A percentile compares a stretch with the other conserved stretches of the same genome.
Conservation (phyloP, 2,113 vertebrate genomes). For the Rallus limicola region DNA sequence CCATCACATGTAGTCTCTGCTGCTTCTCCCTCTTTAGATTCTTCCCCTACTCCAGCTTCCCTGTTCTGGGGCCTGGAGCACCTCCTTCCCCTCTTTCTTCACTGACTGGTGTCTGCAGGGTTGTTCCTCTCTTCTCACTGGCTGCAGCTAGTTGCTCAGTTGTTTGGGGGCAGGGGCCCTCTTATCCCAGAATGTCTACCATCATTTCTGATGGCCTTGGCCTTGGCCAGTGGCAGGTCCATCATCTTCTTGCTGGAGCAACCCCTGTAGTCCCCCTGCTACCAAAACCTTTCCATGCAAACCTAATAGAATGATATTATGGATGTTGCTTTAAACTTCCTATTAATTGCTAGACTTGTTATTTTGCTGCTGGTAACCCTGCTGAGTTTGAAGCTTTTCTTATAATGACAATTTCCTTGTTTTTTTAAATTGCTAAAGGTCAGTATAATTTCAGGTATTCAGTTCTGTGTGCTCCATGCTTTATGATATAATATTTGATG, state of each 20-base stretch:
- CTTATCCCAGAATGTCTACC: accelerated
- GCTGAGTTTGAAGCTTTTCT: neutral
- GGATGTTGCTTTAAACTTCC: neutral
- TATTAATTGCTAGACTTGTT: neutral
- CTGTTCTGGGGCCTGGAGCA: neutral
- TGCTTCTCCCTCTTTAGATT: neutral
- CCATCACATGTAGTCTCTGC: neutral
- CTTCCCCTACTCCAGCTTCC: neutral
- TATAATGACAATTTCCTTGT: neutral
- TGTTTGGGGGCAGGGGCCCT: neutral
- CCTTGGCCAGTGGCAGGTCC: accelerated
- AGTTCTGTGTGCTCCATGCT: neutral
- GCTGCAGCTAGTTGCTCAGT: no score
- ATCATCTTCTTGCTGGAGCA: neutral
- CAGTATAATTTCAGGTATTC: neutral
- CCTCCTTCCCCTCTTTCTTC: neutral
- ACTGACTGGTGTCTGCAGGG: neutral
- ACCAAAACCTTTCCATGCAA: neutral
- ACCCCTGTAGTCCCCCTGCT: neutral
- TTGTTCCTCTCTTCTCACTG: neutral
- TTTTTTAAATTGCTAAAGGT: neutral
- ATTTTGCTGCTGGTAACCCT: neutral
- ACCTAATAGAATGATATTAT: neutral
- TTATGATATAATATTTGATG: neutral
- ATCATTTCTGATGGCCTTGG: accelerated